These are phyloP conservation scores for Manduca sexta DNA, from an alignment of 1,140 invertebrate genomes.

Conservation along the genomic window DNA sequence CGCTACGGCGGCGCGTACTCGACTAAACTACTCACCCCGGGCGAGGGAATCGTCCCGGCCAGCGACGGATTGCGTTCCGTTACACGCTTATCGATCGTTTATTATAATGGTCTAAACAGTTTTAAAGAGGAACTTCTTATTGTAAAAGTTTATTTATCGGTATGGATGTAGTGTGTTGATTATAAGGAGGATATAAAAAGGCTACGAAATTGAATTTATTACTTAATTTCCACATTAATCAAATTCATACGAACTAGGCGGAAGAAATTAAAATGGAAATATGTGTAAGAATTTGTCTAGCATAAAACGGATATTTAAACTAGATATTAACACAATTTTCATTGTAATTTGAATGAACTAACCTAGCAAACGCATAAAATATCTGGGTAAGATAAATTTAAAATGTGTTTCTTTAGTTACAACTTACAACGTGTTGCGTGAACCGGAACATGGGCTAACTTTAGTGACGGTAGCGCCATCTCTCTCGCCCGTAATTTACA, in stretches of 20 bases:
- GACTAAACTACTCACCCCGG: constrained; percentile 46
- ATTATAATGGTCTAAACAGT: not conserved
- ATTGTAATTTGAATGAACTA: too few relatives aligned
- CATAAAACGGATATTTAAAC: too few relatives aligned
- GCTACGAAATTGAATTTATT: too few relatives aligned
- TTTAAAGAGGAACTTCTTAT: not conserved
- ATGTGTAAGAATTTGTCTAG: too few relatives aligned
- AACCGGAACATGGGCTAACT: constrained; percentile 27
- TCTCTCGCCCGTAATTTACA: constrained; percentile 27
- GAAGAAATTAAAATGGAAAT: too few relatives aligned
- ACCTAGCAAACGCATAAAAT: too few relatives aligned
- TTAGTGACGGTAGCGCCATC: constrained; percentile 30
- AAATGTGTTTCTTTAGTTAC: not conserved
- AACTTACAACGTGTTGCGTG: constrained; percentile 6
- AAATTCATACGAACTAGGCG: too few relatives aligned
- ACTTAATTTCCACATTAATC: too few relatives aligned
- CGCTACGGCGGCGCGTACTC: constrained; percentile 30
- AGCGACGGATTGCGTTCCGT: constrained; percentile 50
- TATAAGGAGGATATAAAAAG: too few relatives aligned
- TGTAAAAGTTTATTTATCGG: not conserved
- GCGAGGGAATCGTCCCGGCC: constrained; percentile 50
- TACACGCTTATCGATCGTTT: constrained; percentile 18
- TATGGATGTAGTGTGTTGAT: too few relatives aligned
- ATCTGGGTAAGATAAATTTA: not conserved
- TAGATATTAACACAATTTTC: too few relatives aligned